A percentile compares a stretch with the other conserved stretches of the same genome.
Conservation (phyloP, 1,140 invertebrate species). For the Meloidogyne exigua region DNA sequence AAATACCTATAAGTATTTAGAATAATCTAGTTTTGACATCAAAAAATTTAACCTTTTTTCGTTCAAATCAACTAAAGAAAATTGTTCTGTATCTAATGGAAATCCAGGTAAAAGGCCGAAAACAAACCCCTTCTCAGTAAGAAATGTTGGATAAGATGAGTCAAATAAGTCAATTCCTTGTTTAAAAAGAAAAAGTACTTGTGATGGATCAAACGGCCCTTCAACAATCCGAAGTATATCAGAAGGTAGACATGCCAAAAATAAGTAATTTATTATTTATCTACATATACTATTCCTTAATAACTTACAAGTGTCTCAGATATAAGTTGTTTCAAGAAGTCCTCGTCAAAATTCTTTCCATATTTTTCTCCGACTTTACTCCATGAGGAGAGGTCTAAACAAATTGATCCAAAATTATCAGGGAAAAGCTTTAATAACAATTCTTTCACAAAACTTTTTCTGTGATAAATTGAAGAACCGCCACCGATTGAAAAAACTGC, state of each 20-base stretch:
- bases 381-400: neutral
- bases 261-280: neutral
- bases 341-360: neutral
- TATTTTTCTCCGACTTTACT: neutral
- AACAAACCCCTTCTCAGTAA: neutral
- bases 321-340: conserved; percentile 1
- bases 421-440: neutral
- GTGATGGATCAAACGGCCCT: neutral
- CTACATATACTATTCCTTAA: too few relatives aligned
- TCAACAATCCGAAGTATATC: neutral
- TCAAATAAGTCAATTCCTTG: neutral
- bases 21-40: neutral
- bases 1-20: neutral
- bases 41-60: neutral
- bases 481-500: neutral
- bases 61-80: neutral
- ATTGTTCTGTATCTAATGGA: neutral
- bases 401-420: neutral
- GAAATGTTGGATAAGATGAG: neutral
- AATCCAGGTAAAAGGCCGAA: neutral
- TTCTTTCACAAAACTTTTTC: neutral
- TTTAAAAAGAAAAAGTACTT: conserved; percentile 1
- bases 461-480: neutral
- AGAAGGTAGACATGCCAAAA: neutral
- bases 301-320: neutral